A percentile compares a stretch with the other conserved stretches of the same genome.
phyloP scores from a whole-genome alignment of 2,888 invertebrate species.

The Apotomis capreana region DNA sequence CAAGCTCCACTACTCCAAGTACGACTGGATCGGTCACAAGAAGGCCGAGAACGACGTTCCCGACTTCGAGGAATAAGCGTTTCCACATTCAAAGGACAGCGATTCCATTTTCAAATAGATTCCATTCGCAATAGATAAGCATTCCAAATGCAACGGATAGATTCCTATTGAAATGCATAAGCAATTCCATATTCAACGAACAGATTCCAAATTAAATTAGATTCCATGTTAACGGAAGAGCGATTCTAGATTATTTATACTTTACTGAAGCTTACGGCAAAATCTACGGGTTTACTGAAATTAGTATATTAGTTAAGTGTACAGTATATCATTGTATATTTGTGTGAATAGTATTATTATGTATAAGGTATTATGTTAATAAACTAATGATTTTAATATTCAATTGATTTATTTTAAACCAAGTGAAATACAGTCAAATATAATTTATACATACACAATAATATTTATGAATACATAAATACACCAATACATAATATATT shows the following conservation, averaged over 20 bases:
- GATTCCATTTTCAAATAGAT: background rate
- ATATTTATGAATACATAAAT: background rate
- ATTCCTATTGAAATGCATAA: background rate
- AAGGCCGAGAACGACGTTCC: slow-evolving; percentile 76
- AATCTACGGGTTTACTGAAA: slow-evolving; percentile 15
- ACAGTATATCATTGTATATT: slow-evolving; percentile 49
- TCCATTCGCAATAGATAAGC: background rate
- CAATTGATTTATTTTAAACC: slow-evolving; percentile 52
- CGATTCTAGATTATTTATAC: background rate
- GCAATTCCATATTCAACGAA: background rate
- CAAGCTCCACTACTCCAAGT: slow-evolving; percentile 84
- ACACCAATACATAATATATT: slow-evolving; percentile 42
- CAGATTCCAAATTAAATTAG: background rate
- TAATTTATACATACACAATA: slow-evolving; percentile 44
- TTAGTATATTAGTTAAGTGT: slow-evolving; percentile 47
- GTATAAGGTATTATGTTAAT: slow-evolving; percentile 60
- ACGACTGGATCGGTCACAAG: slow-evolving; percentile 85
- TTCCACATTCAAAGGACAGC: background rate
- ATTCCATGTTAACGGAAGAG: background rate
- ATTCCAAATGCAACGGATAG: background rate
- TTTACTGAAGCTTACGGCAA: background rate
- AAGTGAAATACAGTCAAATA: slow-evolving; percentile 40
- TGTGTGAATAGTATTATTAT: slow-evolving; percentile 59
- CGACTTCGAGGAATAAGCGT: slow-evolving; percentile 73
- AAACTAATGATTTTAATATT: slow-evolving; percentile 47